Evolutionary conservation across 2,797 vertebrate species (phyloP).

Genomic region (Acipenser transmontanus): DNA sequence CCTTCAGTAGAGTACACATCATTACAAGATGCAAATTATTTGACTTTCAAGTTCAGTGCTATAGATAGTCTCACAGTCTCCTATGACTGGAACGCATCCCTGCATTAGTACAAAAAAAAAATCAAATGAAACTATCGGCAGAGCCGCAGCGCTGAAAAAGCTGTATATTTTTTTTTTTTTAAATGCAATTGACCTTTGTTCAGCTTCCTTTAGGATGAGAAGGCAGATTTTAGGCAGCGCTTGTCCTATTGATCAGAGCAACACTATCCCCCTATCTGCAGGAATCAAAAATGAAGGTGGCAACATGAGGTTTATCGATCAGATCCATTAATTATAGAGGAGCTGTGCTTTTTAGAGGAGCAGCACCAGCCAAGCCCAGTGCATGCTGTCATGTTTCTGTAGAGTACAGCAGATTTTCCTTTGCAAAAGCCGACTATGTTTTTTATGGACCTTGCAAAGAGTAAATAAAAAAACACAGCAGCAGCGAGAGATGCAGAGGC

Average conservation of each 20-base stretch:
- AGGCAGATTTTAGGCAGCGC: slow-evolving; percentile 13
- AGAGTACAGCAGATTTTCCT: slow-evolving; percentile 37
- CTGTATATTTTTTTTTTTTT: neutral
- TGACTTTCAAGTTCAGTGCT: neutral
- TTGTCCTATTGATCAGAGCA: slow-evolving; percentile 22
- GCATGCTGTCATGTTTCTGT: slow-evolving; percentile 35
- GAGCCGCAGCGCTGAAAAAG: too few species aligned
- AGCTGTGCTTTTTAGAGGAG: slow-evolving; percentile 22
- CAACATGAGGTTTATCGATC: slow-evolving; percentile 39
- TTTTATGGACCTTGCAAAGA: slow-evolving; percentile 21
- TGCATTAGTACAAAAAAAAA: too few species aligned
- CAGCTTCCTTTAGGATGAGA: slow-evolving; percentile 4
- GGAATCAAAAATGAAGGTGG: slow-evolving; percentile 22
- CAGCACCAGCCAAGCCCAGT: slow-evolving; percentile 20
- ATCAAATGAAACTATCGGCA: too few species aligned
- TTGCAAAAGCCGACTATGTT: slow-evolving; percentile 33
- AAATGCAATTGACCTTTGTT: slow-evolving; percentile 9
- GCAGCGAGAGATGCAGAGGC: neutral
- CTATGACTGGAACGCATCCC: too few species aligned
- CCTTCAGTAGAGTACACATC: neutral
- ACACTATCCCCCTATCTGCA: slow-evolving; percentile 7
- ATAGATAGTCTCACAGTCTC: too few species aligned
- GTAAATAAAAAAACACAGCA: slow-evolving; percentile 28
- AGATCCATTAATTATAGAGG: slow-evolving; percentile 50
- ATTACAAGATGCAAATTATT: neutral